Conservation (phyloP, 2,113 vertebrate species). For the Calonectris borealis region DNA sequence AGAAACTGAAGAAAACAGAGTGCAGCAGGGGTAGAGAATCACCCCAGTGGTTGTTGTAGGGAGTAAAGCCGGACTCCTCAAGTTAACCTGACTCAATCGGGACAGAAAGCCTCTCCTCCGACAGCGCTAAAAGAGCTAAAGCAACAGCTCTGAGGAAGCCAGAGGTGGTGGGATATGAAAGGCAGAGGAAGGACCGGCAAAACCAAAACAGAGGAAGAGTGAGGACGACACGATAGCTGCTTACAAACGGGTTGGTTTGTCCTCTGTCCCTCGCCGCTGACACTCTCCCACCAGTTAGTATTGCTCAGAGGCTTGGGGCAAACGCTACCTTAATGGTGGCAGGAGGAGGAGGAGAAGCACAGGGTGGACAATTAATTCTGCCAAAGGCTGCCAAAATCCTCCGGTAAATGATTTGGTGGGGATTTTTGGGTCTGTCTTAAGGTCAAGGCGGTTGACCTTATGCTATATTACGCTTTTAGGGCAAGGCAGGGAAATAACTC, state of each 20-base stretch:
- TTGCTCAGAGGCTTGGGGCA: not conserved
- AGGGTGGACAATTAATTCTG: not conserved
- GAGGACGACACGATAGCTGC: not conserved
- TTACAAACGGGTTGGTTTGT: accelerated
- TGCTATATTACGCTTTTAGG: not conserved
- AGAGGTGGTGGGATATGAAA: not conserved
- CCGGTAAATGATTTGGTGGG: not conserved
- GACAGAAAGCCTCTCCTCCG: not conserved
- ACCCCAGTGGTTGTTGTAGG: not conserved
- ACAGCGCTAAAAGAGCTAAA: not conserved
- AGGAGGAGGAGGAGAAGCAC: not conserved
- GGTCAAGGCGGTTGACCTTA: not conserved
- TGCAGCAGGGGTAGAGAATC: not conserved
- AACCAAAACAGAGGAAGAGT: not conserved
- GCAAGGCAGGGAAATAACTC: not conserved
- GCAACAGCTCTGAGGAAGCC: not conserved
- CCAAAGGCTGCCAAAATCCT: not conserved
- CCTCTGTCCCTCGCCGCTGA: accelerated
- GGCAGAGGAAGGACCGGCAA: not conserved
- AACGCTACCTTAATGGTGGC: not conserved
- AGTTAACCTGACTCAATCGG: not conserved
- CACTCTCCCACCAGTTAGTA: not conserved
- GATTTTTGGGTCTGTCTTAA: not conserved
- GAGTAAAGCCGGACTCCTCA: not conserved
- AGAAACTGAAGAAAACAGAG: not conserved